Percentiles rank a stretch among this genome's conserved stretches.
phyloP scores from a whole-genome alignment of 2,888 invertebrate genomes.

The Drosophila lutescens region DNA sequence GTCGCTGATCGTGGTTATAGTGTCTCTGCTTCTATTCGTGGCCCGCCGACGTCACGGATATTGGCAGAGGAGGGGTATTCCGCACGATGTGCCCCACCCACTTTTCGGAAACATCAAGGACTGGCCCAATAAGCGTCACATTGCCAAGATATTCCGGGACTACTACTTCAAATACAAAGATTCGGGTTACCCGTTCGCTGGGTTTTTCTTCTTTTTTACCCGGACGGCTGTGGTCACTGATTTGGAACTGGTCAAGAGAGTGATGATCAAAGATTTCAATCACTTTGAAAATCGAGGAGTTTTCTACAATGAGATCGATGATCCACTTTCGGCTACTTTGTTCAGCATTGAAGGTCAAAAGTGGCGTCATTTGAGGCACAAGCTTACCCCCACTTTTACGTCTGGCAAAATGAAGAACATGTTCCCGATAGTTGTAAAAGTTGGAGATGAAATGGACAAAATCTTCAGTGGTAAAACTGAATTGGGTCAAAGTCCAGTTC shows the following conservation, averaged over 20 bases:
- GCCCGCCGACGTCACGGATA: constrained; percentile 54
- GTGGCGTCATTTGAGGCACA: constrained; percentile 82
- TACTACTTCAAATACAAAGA: constrained; percentile 56
- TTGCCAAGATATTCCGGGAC: constrained; percentile 55
- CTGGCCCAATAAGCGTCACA: constrained; percentile 54
- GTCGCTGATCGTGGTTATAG: constrained; percentile 42
- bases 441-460: constrained; percentile 80
- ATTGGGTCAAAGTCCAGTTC: constrained; percentile 7
- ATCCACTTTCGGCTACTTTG: constrained; percentile 82
- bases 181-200: constrained; percentile 65
- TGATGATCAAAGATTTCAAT: constrained; percentile 80
- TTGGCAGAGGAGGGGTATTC: constrained; percentile 72
- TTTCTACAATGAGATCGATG: constrained; percentile 76
- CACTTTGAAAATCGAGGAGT: constrained; percentile 78
- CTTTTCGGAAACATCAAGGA: constrained; percentile 63
- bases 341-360: constrained; percentile 82
- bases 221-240: constrained; percentile 67
- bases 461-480: constrained; percentile 67
- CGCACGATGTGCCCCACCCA: constrained; percentile 60
- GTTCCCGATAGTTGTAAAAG: constrained; percentile 69
- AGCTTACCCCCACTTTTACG: constrained; percentile 81
- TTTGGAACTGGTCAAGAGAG: constrained; percentile 68
- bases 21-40: constrained; percentile 47
- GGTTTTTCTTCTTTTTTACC: constrained; percentile 66
- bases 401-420: constrained; percentile 82